Conservation (phyloP, 37 sponge, comb jelly and placozoan genomes). For the Diacarnus erythraeanus region DNA sequence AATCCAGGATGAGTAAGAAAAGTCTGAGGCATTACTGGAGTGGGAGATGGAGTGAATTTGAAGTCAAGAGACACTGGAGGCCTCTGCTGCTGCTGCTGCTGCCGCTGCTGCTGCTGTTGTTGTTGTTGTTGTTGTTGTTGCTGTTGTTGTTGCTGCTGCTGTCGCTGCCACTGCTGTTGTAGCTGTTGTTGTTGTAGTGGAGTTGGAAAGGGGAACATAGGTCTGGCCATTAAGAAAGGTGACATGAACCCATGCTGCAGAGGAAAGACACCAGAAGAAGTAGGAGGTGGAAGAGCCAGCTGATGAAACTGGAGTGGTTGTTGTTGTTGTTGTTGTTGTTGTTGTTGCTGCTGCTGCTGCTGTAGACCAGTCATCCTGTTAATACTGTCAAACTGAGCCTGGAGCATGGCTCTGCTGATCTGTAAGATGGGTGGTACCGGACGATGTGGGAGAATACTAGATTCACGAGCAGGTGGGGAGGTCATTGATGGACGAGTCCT, state of each 20-base stretch:
- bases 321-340: background rate
- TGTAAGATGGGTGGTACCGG: background rate
- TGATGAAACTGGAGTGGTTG: no score
- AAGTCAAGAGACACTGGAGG: no score
- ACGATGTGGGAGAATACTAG: no score
- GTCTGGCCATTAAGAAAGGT: no score
- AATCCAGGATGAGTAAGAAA: background rate
- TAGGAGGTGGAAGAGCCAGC: no score
- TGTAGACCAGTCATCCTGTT: background rate
- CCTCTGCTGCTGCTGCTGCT: background rate
- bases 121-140: background rate
- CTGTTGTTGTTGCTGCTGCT: background rate
- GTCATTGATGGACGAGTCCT: background rate
- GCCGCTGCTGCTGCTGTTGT: background rate
- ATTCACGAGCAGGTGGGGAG: background rate
- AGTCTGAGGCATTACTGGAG: background rate
- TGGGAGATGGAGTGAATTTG: background rate
- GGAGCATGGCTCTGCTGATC: background rate
- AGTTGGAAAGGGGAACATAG: no score
- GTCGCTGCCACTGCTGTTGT: background rate
- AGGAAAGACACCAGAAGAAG: no score
- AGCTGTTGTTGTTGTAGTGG: background rate
- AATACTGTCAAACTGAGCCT: background rate
- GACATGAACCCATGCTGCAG: no score
- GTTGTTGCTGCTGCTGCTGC: background rate